Evolutionary conservation across 2,888 invertebrate species (phyloP).

Genomic region (Dyspetes luteomarginatus): DNA sequence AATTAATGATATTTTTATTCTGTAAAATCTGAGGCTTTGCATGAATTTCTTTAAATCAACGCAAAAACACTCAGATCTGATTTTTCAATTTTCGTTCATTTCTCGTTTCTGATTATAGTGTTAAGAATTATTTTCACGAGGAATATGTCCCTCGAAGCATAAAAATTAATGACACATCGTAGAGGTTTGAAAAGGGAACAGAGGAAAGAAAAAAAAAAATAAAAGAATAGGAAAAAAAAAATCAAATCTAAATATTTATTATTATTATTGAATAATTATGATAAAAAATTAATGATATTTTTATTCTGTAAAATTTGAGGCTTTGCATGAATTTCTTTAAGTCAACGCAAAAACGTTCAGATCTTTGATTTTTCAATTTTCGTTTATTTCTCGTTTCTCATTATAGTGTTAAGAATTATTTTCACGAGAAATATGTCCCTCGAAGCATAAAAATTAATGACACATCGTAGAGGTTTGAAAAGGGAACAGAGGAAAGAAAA

Average conservation of each 20-base stretch:
- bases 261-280: not conserved
- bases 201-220: not conserved
- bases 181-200: not conserved
- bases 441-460: not conserved
- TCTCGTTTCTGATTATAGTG: too few species aligned
- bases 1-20: too few species aligned
- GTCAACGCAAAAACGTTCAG: too few species aligned
- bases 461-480: not conserved
- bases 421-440: not conserved
- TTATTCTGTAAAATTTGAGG: too few species aligned
- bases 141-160: not conserved
- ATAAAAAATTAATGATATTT: too few species aligned
- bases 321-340: too few species aligned
- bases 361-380: too few species aligned
- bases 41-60: too few species aligned
- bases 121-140: not conserved
- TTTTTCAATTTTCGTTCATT: too few species aligned
- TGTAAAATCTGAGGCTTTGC: too few species aligned
- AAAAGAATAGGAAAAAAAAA: conserved; percentile 25
- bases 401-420: not conserved
- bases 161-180: conserved; percentile 8
- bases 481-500: not conserved
- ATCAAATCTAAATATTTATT: not conserved
- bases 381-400: too few species aligned
- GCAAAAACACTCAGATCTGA: too few species aligned